A percentile compares a stretch with the other conserved stretches of the same genome.
phyloP scores from a whole-genome alignment of 2,797 vertebrate genomes.

The Rallus crepitans region DNA sequence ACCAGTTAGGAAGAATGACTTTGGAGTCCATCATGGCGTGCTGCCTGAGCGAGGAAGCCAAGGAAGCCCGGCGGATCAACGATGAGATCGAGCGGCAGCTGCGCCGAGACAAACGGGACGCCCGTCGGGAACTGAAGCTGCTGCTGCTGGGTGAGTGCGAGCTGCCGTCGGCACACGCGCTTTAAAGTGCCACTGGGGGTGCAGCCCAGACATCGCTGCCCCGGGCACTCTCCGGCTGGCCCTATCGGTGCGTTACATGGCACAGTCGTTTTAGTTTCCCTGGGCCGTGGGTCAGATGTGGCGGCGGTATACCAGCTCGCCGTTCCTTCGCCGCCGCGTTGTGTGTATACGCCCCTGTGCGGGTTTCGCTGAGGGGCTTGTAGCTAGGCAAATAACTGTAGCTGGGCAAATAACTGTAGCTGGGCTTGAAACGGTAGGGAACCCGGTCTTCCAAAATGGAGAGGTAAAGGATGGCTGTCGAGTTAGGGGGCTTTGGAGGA shows the following conservation, averaged over 20 bases:
- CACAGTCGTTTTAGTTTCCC: not conserved
- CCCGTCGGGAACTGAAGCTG: constrained; percentile 92
- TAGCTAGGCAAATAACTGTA: constrained; percentile 1
- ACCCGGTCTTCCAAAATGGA: constrained; percentile 9
- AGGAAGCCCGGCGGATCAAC: constrained; percentile 93
- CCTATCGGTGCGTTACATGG: not conserved
- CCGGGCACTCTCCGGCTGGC: not conserved
- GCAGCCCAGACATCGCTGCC: not conserved
- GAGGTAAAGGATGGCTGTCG: not conserved
- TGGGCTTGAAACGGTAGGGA: not conserved
- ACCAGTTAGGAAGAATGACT: constrained; percentile 85
- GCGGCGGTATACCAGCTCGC: not conserved
- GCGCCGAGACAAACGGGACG: constrained; percentile 91
- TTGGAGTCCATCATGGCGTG: constrained; percentile 96
- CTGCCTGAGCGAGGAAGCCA: constrained; percentile 95
- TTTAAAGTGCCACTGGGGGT: not conserved
- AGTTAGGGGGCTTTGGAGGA: not conserved
- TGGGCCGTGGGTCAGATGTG: not conserved
- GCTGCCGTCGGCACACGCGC: not conserved
- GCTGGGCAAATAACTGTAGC: no score
- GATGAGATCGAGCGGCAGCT: constrained; percentile 95
- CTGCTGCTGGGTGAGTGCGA: constrained; percentile 89
- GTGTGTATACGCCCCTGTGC: not conserved
- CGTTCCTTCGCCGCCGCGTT: not conserved
- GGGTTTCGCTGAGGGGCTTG: not conserved